These are phyloP conservation scores for Marcusenius ussheri DNA, from an alignment of 2,113 vertebrate species.

Conservation along the genomic window DNA sequence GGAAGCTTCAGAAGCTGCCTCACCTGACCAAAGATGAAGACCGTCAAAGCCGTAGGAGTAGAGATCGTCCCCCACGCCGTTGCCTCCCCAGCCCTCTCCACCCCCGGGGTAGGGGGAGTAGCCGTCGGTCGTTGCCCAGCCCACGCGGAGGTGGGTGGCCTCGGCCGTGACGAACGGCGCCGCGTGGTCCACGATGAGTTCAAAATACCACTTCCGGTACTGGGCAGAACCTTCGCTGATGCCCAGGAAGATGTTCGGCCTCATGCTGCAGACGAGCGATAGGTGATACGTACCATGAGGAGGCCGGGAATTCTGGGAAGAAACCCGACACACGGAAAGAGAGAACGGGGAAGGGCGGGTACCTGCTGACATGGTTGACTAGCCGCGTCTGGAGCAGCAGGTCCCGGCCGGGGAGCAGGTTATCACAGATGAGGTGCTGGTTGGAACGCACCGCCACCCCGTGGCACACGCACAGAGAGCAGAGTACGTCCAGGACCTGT, in stretches of 20 bases:
- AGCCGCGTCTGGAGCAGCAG: conserved; percentile 84
- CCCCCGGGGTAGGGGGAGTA: conserved; percentile 83
- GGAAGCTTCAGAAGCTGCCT: conserved; percentile 18
- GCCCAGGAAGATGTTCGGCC: conserved; percentile 90
- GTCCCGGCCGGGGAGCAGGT: conserved; percentile 87
- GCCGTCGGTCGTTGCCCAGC: conserved; percentile 88
- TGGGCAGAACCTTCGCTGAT: conserved; percentile 91
- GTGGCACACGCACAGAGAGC: conserved; percentile 91
- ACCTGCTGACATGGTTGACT: conserved; percentile 93
- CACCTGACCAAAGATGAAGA: conserved; percentile 93
- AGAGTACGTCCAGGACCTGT: conserved; percentile 89
- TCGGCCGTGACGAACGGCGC: conserved; percentile 84
- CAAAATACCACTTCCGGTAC: conserved; percentile 94
- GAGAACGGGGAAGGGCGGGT: conserved; percentile 9
- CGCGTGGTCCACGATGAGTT: conserved; percentile 84
- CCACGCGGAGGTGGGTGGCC: conserved; percentile 84
- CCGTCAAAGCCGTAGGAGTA: conserved; percentile 92
- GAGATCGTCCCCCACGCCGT: conserved; percentile 87
- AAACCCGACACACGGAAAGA: neutral
- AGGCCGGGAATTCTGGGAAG: neutral
- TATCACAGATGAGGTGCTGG: conserved; percentile 94
- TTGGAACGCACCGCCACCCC: conserved; percentile 91
- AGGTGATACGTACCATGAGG: neutral
- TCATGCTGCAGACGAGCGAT: conserved; percentile 65
- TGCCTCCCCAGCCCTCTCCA: conserved; percentile 89